Percentiles rank a stretch among this genome's conserved stretches.
These are phyloP conservation scores for Eunapius fragilis DNA, from an alignment of 37 sponge, comb jelly and placozoan genomes.

Conservation along the genomic window DNA sequence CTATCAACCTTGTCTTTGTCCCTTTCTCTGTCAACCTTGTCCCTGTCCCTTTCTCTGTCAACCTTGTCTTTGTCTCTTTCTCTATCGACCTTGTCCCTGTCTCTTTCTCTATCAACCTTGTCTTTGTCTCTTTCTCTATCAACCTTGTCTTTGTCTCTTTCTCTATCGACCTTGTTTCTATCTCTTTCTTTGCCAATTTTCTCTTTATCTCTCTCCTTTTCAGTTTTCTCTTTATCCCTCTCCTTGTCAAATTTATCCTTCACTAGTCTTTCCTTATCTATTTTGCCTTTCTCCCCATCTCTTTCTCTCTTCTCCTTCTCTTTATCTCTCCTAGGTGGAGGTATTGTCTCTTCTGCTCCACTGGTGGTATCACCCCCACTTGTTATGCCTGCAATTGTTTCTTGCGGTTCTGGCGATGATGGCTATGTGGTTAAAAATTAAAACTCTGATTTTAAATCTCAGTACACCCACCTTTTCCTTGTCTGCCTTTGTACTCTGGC, in stretches of 20 bases:
- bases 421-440: not conserved
- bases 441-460: not conserved
- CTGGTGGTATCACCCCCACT: not conserved
- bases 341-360: not conserved
- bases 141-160: not conserved
- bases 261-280: not conserved
- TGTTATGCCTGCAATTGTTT: not conserved
- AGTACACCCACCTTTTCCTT: conserved; percentile 2
- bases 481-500: not conserved
- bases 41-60: not conserved
- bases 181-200: not conserved
- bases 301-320: not conserved
- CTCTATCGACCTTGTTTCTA: not conserved
- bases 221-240: not conserved
- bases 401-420: not conserved
- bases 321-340: not conserved
- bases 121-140: not conserved
- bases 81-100: not conserved
- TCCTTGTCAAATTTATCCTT: not conserved
- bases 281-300: not conserved
- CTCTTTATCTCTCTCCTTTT: not conserved
- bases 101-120: not conserved
- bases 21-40: not conserved
- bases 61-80: not conserved
- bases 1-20: not conserved